phyloP scores from a whole-genome alignment of 2,797 vertebrate species.

The Malacoctenus gilli region DNA sequence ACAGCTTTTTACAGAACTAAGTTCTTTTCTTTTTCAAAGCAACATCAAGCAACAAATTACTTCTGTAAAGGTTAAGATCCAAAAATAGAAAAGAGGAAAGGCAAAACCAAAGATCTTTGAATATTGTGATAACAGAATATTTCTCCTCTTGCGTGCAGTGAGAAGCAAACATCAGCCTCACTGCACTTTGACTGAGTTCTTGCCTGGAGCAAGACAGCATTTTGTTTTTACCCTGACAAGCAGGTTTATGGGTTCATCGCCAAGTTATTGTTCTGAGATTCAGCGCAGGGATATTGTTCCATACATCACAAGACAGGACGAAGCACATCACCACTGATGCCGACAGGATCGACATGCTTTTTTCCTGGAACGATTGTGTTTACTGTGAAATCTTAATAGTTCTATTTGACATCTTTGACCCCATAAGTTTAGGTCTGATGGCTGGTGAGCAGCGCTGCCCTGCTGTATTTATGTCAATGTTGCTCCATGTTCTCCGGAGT shows the following conservation, averaged over 20 bases:
- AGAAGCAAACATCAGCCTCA: conserved; percentile 11
- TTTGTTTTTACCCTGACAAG: conserved; percentile 20
- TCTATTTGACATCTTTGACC: conserved; percentile 3
- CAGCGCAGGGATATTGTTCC: conserved; percentile 7
- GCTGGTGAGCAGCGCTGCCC: conserved; percentile 7
- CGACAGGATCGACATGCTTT: no score
- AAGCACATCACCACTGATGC: conserved; percentile 24
- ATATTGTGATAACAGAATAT: background rate
- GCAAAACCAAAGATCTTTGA: background rate
- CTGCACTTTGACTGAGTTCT: conserved; percentile 10
- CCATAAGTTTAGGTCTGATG: conserved; percentile 16
- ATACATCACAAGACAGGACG: background rate
- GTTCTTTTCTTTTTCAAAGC: no score
- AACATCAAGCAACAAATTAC: no score
- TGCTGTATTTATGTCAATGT: conserved; percentile 23
- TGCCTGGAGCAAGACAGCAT: background rate
- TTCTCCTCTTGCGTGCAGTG: background rate
- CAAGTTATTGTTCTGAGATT: conserved; percentile 21
- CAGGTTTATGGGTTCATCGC: conserved; percentile 35
- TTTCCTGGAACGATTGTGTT: background rate
- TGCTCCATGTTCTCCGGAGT: conserved; percentile 25
- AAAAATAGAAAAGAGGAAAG: background rate
- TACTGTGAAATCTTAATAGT: background rate
- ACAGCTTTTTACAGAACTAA: background rate
- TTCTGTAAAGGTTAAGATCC: no score